Evolutionary conservation across 1,140 invertebrate species (phyloP).

Genomic region (Nasonia giraulti): DNA sequence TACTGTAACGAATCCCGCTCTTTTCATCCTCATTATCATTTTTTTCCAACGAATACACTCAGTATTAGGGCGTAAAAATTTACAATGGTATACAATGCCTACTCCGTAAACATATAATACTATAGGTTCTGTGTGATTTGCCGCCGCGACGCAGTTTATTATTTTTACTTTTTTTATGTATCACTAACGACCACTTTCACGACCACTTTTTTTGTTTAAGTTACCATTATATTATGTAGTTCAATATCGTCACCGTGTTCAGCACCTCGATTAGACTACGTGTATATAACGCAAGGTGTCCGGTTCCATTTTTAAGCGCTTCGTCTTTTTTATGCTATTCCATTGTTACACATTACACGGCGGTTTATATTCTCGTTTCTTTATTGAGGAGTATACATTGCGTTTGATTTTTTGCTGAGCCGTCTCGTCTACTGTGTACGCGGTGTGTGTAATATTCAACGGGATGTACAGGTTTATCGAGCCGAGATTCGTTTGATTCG

Average conservation of each 20-base stretch:
- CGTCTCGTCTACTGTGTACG: conserved; percentile 48
- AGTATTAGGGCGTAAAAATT: conserved; percentile 67
- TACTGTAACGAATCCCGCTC: conserved; percentile 22
- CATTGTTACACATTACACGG: background rate
- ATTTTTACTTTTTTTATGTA: conserved; percentile 35
- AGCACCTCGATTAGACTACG: conserved; percentile 27
- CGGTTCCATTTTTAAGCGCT: conserved; percentile 27
- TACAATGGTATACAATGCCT: conserved; percentile 61
- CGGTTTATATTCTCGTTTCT: background rate
- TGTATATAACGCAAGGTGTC: conserved; percentile 22
- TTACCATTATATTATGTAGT: conserved; percentile 14
- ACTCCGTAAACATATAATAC: conserved; percentile 71
- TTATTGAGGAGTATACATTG: conserved; percentile 53
- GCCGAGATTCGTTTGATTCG: conserved; percentile 68
- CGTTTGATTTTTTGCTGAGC: conserved; percentile 70
- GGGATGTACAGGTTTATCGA: conserved; percentile 41
- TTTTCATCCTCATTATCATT: background rate
- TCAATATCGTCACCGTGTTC: conserved; percentile 36
- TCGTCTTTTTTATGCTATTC: conserved; percentile 24
- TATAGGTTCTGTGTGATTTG: conserved; percentile 66
- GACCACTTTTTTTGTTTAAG: conserved; percentile 32
- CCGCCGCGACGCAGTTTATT: conserved; percentile 55
- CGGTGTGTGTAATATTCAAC: background rate
- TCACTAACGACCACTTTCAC: conserved; percentile 7
- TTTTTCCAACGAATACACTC: conserved; percentile 65